Conservation (phyloP, 2,797 vertebrate genomes). For the Melanotaenia nigrans region DNA sequence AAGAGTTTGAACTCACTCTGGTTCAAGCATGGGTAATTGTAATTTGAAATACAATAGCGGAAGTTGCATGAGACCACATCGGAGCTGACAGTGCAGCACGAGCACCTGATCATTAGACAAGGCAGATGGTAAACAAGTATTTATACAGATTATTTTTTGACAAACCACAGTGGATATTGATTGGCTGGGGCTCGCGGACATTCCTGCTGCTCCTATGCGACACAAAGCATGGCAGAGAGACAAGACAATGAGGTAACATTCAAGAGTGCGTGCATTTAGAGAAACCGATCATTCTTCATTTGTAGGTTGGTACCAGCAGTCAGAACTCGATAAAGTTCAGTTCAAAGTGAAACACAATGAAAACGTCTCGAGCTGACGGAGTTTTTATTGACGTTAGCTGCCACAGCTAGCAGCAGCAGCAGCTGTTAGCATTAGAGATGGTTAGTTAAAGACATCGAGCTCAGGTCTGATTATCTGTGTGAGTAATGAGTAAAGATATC, state of each 20-base stretch:
- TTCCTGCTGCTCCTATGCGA: slow-evolving; percentile 57
- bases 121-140: slow-evolving; percentile 44
- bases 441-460: neutral
- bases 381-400: neutral
- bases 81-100: neutral
- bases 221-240: slow-evolving; percentile 81
- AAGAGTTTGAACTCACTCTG: neutral
- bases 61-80: neutral
- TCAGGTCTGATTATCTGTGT: neutral
- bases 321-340: neutral
- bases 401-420: neutral
- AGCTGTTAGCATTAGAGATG: neutral
- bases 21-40: neutral
- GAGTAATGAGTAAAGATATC: neutral
- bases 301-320: neutral
- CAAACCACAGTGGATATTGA: neutral
- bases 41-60: slow-evolving; percentile 33
- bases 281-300: neutral
- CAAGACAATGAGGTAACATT: slow-evolving; percentile 79
- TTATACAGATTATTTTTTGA: neutral
- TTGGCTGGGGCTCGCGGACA: slow-evolving; percentile 16
- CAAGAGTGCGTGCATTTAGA: neutral
- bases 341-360: neutral
- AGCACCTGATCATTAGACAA: slow-evolving; percentile 8
- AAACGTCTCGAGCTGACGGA: neutral